Conservation (phyloP, 2,888 invertebrate species). For the Rhamnusium bicolor region DNA sequence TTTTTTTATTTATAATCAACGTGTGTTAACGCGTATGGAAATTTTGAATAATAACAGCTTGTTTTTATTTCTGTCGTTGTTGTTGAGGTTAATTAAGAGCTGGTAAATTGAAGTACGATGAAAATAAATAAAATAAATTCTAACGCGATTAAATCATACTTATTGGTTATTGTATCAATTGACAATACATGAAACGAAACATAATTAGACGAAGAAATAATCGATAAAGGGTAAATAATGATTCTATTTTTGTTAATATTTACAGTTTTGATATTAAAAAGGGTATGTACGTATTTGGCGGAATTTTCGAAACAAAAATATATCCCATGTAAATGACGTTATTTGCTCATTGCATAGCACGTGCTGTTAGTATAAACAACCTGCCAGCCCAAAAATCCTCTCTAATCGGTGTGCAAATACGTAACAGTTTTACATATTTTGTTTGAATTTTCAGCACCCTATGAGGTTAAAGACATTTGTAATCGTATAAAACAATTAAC, state of each 20-base stretch:
- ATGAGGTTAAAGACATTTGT: not conserved
- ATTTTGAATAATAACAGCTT: not conserved
- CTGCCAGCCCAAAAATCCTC: conserved; percentile 18
- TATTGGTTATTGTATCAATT: conserved; percentile 34
- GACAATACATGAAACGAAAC: conserved; percentile 30
- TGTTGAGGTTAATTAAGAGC: conserved; percentile 39
- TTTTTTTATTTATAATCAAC: not conserved
- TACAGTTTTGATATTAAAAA: conserved; percentile 1
- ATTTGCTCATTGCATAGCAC: conserved; percentile 49
- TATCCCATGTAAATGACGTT: conserved; percentile 25
- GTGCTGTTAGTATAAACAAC: conserved; percentile 48
- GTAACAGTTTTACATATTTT: conserved; percentile 16
- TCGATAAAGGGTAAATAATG: conserved; percentile 37
- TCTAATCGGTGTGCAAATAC: not conserved
- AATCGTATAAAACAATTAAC: not conserved
- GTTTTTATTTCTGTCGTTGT: not conserved
- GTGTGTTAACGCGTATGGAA: not conserved
- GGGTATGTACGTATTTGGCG: conserved; percentile 7
- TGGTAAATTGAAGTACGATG: conserved; percentile 12
- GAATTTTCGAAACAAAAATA: conserved; percentile 7
- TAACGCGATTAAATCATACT: conserved; percentile 26
- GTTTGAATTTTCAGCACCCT: conserved; percentile 2
- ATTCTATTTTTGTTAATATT: conserved; percentile 32
- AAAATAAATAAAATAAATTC: conserved; percentile 32
- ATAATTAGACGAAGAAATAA: conserved; percentile 30